Conservation (phyloP, 2,888 invertebrate species). For the Prenolepis imparis region DNA sequence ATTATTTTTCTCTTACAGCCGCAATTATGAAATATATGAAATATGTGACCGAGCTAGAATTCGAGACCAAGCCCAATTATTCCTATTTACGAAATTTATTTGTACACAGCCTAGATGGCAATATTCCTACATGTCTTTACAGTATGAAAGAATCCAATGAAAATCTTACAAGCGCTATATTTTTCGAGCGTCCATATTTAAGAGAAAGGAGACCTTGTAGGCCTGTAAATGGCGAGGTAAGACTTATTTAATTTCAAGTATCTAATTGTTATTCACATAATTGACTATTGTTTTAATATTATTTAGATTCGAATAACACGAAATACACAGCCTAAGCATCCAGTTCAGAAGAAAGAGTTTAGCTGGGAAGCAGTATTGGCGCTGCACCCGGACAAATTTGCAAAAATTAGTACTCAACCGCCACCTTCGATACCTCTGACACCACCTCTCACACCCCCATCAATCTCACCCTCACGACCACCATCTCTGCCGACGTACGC, state of each 20-base stretch:
- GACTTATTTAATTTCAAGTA: slow-evolving; percentile 30
- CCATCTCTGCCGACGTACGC: slow-evolving; percentile 89
- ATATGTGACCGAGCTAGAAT: slow-evolving; percentile 86
- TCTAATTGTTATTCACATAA: not conserved
- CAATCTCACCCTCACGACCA: slow-evolving; percentile 79
- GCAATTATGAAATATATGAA: slow-evolving; percentile 85
- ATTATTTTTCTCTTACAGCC: slow-evolving; percentile 71
- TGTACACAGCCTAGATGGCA: slow-evolving; percentile 77
- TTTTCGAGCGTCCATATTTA: slow-evolving; percentile 80
- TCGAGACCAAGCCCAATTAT: slow-evolving; percentile 87
- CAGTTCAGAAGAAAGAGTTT: slow-evolving; percentile 82
- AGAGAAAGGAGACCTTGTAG: slow-evolving; percentile 83
- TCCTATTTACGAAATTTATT: slow-evolving; percentile 86
- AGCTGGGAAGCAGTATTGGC: slow-evolving; percentile 86
- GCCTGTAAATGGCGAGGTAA: slow-evolving; percentile 84
- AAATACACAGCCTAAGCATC: slow-evolving; percentile 77
- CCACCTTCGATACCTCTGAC: slow-evolving; percentile 75
- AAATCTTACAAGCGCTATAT: slow-evolving; percentile 77
- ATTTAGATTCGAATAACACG: slow-evolving; percentile 83
- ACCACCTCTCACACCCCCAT: slow-evolving; percentile 79
- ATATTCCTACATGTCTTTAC: slow-evolving; percentile 73
- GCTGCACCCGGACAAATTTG: slow-evolving; percentile 86
- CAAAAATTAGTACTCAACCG: slow-evolving; percentile 82
- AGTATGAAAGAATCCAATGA: slow-evolving; percentile 82
- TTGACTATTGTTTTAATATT: slow-evolving; percentile 30